phyloP scores from a whole-genome alignment of 2,113 vertebrate genomes.

The Nycticryphes semicollaris region DNA sequence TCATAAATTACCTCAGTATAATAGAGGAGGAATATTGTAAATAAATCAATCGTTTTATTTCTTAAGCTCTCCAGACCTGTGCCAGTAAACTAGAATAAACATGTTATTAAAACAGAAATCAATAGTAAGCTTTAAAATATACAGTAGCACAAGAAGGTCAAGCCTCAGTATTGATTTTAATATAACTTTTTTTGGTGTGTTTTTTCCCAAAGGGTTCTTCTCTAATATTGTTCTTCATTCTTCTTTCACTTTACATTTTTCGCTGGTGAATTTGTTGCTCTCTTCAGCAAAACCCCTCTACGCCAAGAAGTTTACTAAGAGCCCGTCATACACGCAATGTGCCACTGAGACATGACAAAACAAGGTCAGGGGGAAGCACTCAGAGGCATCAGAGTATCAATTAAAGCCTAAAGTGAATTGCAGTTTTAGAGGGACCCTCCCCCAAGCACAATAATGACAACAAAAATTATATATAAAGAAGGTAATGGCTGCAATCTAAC shows the following conservation, averaged over 20 bases:
- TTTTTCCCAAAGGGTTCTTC: constrained; percentile 76
- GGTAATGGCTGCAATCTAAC: not conserved
- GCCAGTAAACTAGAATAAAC: constrained; percentile 78
- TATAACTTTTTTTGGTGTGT: constrained; percentile 65
- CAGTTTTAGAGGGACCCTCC: not conserved
- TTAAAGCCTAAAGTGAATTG: not conserved
- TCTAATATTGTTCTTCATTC: constrained; percentile 73
- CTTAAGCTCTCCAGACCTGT: constrained; percentile 50
- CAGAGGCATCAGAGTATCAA: not conserved
- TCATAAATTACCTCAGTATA: not conserved
- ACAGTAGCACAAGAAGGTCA: constrained; percentile 74
- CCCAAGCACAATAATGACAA: not conserved
- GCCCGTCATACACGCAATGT: not conserved
- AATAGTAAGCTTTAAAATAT: constrained; percentile 75
- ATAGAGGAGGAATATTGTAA: constrained; percentile 9
- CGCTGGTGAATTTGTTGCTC: constrained; percentile 37
- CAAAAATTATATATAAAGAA: not conserved
- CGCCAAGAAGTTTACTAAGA: constrained; percentile 18
- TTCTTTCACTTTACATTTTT: constrained; percentile 61
- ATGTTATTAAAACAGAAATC: constrained; percentile 78
- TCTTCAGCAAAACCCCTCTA: constrained; percentile 16
- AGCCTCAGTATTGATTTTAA: constrained; percentile 76
- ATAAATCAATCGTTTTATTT: constrained; percentile 48
- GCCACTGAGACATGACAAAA: constrained; percentile 9
- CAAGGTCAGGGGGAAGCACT: not conserved